Conservation (phyloP, 2,113 vertebrate genomes). For the Ammodytes marinus region DNA sequence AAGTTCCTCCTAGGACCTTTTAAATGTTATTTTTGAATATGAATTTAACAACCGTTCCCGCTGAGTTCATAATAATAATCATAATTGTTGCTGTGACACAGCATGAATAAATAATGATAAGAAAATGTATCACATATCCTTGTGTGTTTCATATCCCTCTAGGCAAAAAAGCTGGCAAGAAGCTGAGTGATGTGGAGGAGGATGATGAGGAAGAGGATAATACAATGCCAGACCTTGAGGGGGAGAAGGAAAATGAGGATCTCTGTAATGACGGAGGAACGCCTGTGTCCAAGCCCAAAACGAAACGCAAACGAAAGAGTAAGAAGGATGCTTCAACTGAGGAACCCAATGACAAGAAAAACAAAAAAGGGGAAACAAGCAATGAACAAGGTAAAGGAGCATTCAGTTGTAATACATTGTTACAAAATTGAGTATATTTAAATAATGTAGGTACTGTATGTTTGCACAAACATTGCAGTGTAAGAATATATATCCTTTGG, state of each 20-base stretch:
- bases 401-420: not conserved
- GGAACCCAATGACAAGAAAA: constrained; percentile 57
- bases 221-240: constrained; percentile 55
- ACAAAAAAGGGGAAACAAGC: constrained; percentile 30
- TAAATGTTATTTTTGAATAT: not conserved
- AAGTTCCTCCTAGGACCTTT: no score
- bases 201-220: constrained; percentile 64
- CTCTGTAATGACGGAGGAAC: constrained; percentile 67
- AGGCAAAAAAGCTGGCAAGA: constrained; percentile 59
- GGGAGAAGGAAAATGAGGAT: constrained; percentile 89
- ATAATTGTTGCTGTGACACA: no score
- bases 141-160: not conserved
- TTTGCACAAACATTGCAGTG: not conserved
- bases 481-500: not conserved
- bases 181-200: constrained; percentile 67
- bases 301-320: constrained; percentile 81
- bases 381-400: constrained; percentile 37
- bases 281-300: constrained; percentile 60
- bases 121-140: no score
- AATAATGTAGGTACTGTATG: not conserved
- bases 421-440: not conserved
- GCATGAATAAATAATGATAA: no score
- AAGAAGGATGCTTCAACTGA: constrained; percentile 56
- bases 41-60: not conserved
- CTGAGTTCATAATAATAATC: no score